A percentile compares a stretch with the other conserved stretches of the same genome.
Conservation (phyloP, 2,888 invertebrate genomes). For the Cybosia mesomella region DNA sequence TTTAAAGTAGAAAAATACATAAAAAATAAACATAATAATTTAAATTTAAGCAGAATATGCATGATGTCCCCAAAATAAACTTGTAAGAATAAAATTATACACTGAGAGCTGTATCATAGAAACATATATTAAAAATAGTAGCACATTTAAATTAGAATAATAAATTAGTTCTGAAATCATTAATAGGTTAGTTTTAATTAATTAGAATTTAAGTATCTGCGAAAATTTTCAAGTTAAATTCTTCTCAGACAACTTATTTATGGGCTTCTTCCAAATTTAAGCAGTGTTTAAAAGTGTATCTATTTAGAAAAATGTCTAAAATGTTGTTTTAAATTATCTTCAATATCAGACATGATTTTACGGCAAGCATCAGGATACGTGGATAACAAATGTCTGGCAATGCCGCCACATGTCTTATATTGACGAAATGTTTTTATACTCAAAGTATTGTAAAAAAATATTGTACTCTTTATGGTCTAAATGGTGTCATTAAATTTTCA, state of each 20-base stretch:
- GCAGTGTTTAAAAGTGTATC: not conserved
- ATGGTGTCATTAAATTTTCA: too few relatives aligned
- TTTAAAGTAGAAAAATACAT: not conserved
- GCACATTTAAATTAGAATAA: conserved; percentile 8
- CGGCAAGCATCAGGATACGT: too few relatives aligned
- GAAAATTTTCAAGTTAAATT: not conserved
- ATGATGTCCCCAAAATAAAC: conserved; percentile 11
- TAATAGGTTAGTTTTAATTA: not conserved
- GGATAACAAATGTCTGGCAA: too few relatives aligned
- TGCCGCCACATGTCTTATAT: too few relatives aligned
- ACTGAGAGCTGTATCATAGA: not conserved
- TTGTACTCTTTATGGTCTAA: too few relatives aligned
- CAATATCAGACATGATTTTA: too few relatives aligned
- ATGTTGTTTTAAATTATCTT: too few relatives aligned
- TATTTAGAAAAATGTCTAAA: not conserved
- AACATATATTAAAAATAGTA: conserved; percentile 12
- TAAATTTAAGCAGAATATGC: not conserved
- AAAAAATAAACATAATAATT: not conserved
- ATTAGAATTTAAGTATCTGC: not conserved
- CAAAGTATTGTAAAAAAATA: too few relatives aligned
- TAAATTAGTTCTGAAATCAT: not conserved
- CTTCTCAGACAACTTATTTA: not conserved
- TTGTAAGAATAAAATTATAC: not conserved
- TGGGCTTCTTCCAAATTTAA: not conserved
- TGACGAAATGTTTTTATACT: too few relatives aligned